Evolutionary conservation across 2,888 invertebrate species (phyloP), one percentile per base, ranked within the genome.

Genomic region (Melipona beecheii): DNA sequence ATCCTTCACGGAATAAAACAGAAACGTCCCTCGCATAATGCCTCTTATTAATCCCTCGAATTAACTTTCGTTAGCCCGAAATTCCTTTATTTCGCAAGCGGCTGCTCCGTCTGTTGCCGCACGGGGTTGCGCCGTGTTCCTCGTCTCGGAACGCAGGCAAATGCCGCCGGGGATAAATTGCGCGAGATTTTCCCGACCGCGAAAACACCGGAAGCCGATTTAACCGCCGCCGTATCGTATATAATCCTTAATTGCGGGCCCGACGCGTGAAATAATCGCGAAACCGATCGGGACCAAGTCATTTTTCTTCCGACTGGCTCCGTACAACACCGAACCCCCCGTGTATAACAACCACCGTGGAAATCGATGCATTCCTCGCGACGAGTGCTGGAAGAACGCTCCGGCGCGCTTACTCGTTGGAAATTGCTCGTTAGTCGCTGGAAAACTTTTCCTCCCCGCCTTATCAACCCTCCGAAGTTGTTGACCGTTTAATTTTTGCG

Each of bases 141-240:
- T 43, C 43, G 43, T 43, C 9, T 43, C 9, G 43, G 9, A 43
- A 43, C 43, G 43, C 9, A 43, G 43, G 43, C 43, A 79, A 79
- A 79, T 76, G 62, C 76, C 15, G 49, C 62, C 24, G n/a, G 24
- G 62, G 52, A 79, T 79, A 79, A 79, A 76, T 79, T 49, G 21
- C 4, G 27, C 76, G 24, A 64, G 76, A 79, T 76, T 79, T 70
- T 69, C 56, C 54, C 49, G 6, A 11, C 50, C 56, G 56, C 56
- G 64, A 21, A 27, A 49, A 79, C 76, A 79, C 21, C 76, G 76
- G 56, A 76, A 56, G 49, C 49, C 64, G 64, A 70, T 79, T 70
- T 76, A 76, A 76, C 76, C 68, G 31, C 60, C 64, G 64, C 4
- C 70, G 76, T 70, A 76, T 70, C 76, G 70, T 64, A 76, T 56